phyloP scores from a whole-genome alignment of 2,888 invertebrate species.

The Scelioninae gen. 1 region DNA sequence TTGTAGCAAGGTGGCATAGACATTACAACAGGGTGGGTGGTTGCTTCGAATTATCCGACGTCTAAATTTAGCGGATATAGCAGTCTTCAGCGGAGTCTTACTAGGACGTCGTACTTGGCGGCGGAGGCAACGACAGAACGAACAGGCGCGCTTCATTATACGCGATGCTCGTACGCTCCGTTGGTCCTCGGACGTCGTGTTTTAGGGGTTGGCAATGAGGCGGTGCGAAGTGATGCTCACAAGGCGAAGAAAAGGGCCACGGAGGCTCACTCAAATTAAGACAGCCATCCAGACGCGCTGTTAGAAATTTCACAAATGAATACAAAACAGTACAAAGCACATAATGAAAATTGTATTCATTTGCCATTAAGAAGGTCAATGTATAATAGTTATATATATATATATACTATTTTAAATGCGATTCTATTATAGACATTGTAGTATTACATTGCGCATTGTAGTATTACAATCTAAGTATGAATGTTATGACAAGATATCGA shows the following conservation, averaged over 20 bases:
- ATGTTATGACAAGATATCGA: no score
- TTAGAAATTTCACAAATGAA: constrained; percentile 67
- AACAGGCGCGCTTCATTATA: constrained; percentile 84
- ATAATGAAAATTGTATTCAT: constrained; percentile 66
- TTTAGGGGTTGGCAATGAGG: constrained; percentile 75
- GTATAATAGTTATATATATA: no score
- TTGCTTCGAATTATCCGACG: constrained; percentile 67
- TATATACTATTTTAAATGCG: no score
- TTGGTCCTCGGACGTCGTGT: constrained; percentile 83
- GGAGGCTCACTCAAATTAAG: constrained; percentile 81
- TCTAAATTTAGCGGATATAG: constrained; percentile 73
- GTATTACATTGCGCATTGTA: no score
- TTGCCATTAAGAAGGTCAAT: no score
- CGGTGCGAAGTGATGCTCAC: constrained; percentile 71
- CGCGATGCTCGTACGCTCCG: constrained; percentile 84
- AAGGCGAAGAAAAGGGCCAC: no score
- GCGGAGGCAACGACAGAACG: constrained; percentile 76
- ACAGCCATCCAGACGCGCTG: constrained; percentile 76
- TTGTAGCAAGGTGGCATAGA: constrained; percentile 45
- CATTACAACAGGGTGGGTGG: constrained; percentile 54
- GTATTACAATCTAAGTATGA: no score
- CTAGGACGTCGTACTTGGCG: constrained; percentile 69
- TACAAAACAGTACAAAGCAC: constrained; percentile 57
- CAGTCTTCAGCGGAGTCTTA: constrained; percentile 65
- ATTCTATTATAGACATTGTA: no score